Evolutionary conservation across 2,113 vertebrate species (phyloP), one percentile per base, ranked within the genome.

Genomic region (Dipodomys merriami): DNA sequence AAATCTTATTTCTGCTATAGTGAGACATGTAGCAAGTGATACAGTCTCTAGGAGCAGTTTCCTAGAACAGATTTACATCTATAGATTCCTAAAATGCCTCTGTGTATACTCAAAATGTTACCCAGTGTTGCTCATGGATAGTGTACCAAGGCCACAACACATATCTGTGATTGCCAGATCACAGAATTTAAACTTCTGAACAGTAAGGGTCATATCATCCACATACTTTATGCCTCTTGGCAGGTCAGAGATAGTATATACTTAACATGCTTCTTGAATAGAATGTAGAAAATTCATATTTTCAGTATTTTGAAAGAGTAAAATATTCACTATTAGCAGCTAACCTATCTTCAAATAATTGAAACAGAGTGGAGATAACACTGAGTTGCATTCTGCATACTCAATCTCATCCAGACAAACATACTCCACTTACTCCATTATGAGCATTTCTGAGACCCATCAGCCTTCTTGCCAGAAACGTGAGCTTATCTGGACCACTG

Each of bases 1-100:
- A 86, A 76, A 80, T 94, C 44, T 25, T 23, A 78, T 94, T 83
- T 86, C 62, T 64, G 69, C 67, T 83, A 57, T 46, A 77, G 6
- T 18, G 73, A 85, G 60, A 78, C 71, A 78, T 79, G 88, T 88
- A 78, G n/a, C 11, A 74, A 88, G 57, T 78, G 71, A 62, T 57
- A 18, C 23, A 22, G 33, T 88, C 44, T 86, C 49, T 19, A 46
- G 74, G 72, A 90, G 25, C 30, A 44, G 25, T 80, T 78, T 72
- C 39, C 73, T 71, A 44, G 62, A 49, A 82, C 74, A 88, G 16
- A 67, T 83, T 57, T 87, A 62, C 30, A 5, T 85, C 68, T 46
- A 60, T 49, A n/a, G 27, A 44, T 72, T 49, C 62, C 62, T 68
- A 11, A 27, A 27, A n/a, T 67, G 23, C 71, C 10, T 49, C 65